Evolutionary conservation across 2,113 vertebrate genomes (phyloP), one percentile per base, ranked within the genome.

Genomic region (Lanius collurio): DNA sequence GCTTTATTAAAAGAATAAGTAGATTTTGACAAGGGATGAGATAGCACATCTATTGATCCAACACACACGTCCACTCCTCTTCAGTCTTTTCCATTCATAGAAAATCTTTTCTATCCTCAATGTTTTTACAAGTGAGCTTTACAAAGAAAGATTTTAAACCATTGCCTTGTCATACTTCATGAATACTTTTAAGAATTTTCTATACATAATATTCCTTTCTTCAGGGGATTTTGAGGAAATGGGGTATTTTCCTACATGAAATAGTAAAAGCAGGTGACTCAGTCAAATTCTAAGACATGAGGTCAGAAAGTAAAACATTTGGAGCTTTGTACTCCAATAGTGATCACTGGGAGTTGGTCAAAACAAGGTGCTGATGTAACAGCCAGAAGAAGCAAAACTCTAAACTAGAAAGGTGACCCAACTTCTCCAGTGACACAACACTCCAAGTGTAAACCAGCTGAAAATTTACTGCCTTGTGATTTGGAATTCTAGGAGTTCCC

Each of bases 211-310:
- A 19, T 41, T 79, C 30, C 10, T 76, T 91, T 83, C 68, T 35
- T 41, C 31, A 20, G 27, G 30, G 46, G 21, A 65, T 31, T 50
- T 23, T 74, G 30, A 80, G 76, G 23, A 59, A 63, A 37, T 11
- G 2, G 16, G 11, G 0, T 0, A 1, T 52, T 89, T n/a, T 33
- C 31, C 41, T 41, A 41, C 22, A 7, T 28, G 4, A 69, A 77
- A 57, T 4, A 73, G 31, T 52, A 91, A 65, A 80, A 69, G 21
- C 27, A 49, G 41, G 44, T 69, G 13, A 78, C 15, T 69, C 46
- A n/a, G 28, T 35, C 59, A 69, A 90, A 59, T 70, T 55, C 44
- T 42, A 60, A 68, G 19, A 42, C 28, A 7, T 0, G 10, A 89
- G 15, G n/a, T 77, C 50, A 95, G 64, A 77, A 87, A 78, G 37